These are phyloP conservation scores for Gnathonemus echidnorhynchus DNA, from an alignment of 2,113 vertebrate genomes.

Conservation along the genomic window DNA sequence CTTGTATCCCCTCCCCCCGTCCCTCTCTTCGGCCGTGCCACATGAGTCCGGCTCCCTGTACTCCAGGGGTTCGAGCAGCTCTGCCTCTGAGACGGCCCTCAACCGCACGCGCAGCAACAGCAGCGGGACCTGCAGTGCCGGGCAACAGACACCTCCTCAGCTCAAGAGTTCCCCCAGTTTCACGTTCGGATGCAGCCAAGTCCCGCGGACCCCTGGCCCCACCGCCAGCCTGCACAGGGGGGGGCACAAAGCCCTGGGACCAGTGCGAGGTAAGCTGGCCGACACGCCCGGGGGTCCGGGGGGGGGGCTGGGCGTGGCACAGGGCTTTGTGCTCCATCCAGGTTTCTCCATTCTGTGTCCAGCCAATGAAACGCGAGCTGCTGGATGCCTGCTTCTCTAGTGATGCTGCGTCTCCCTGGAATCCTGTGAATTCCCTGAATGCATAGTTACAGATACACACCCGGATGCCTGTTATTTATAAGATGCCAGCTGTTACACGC, in stretches of 20 bases:
- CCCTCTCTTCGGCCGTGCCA: not conserved
- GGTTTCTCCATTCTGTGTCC: not conserved
- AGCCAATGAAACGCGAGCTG: not conserved
- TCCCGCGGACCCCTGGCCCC: slow-evolving; percentile 32
- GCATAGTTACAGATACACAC: not conserved
- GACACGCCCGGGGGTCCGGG: not conserved
- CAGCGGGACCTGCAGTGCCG: slow-evolving; percentile 60
- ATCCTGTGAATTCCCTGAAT: not conserved
- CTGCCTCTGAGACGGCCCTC: slow-evolving; percentile 70
- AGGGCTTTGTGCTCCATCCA: not conserved
- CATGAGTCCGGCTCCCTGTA: not conserved
- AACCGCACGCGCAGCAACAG: slow-evolving; percentile 68
- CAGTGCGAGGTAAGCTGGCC: slow-evolving; percentile 74
- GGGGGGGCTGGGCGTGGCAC: not conserved
- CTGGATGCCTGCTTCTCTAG: not conserved
- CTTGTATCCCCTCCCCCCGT: not conserved
- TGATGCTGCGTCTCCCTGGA: not conserved
- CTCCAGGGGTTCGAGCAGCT: slow-evolving; percentile 64
- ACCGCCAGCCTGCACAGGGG: slow-evolving; percentile 41
- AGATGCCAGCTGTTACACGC: not conserved
- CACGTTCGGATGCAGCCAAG: slow-evolving; percentile 63
- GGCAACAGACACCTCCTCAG: slow-evolving; percentile 71
- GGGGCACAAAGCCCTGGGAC: slow-evolving; percentile 53
- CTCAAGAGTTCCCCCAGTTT: slow-evolving; percentile 78
- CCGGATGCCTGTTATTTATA: not conserved